Conservation (phyloP, 2,888 invertebrate species). For the Habroteleia sp. region DNA sequence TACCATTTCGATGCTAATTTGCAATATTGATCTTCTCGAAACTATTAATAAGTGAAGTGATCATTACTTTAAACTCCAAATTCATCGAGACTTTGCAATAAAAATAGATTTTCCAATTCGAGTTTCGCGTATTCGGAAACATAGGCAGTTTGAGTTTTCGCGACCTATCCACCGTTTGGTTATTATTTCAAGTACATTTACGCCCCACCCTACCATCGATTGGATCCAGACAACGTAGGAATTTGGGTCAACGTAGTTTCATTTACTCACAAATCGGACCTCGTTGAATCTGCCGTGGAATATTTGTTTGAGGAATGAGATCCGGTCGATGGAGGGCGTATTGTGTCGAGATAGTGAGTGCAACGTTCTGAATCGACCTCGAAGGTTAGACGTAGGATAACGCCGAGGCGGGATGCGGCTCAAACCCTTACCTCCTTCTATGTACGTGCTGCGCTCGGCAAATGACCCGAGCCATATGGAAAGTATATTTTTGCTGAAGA, state of each 20-base stretch:
- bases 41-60: no score
- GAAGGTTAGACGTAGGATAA: slow-evolving; percentile 57
- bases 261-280: slow-evolving; percentile 22
- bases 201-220: not conserved
- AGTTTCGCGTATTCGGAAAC: no score
- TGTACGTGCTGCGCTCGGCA: slow-evolving; percentile 42
- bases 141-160: no score
- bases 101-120: no score
- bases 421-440: slow-evolving; percentile 35
- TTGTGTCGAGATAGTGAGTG: slow-evolving; percentile 57
- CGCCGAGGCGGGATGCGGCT: slow-evolving; percentile 30
- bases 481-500: slow-evolving; percentile 38
- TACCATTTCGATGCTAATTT: no score
- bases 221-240: not conserved
- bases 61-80: no score
- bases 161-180: no score
- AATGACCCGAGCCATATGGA: slow-evolving; percentile 53
- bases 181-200: slow-evolving; percentile 9
- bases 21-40: no score
- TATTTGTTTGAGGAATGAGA: slow-evolving; percentile 53
- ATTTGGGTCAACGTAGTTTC: slow-evolving; percentile 16
- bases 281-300: slow-evolving; percentile 16
- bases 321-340: slow-evolving; percentile 52
- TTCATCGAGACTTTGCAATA: no score
- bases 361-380: slow-evolving; percentile 63